Evolutionary conservation across 2,888 invertebrate genomes (phyloP).

Genomic region (Cheilosia vernalis): DNA sequence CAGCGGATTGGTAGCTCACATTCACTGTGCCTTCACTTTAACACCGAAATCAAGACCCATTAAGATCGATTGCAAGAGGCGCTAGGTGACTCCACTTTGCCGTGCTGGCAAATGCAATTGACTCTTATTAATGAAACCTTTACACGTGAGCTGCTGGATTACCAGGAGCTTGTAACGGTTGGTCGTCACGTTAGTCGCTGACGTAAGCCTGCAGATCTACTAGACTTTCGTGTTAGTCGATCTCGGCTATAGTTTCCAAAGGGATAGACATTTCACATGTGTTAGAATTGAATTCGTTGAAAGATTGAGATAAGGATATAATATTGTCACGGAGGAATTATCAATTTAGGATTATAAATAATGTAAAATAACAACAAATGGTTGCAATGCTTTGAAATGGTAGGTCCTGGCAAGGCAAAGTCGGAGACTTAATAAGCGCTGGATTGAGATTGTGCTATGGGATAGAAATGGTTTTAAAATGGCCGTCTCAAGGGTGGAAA

Average conservation of each 20-base stretch:
- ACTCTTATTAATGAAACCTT: constrained; percentile 59
- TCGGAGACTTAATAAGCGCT: too few species aligned
- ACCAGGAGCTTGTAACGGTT: not conserved
- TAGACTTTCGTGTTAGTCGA: not conserved
- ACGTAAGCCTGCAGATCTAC: not conserved
- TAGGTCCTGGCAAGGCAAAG: too few species aligned
- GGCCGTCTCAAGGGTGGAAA: too few species aligned
- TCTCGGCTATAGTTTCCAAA: not conserved
- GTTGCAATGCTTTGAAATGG: not conserved
- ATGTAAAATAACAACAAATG: not conserved
- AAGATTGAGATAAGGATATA: not conserved
- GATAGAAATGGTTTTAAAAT: too few species aligned
- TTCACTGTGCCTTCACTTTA: constrained; percentile 53
- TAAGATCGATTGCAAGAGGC: constrained; percentile 38
- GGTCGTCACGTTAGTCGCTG: not conserved
- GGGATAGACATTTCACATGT: not conserved
- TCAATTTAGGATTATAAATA: not conserved
- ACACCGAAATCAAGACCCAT: constrained; percentile 36
- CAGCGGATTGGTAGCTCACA: constrained; percentile 41
- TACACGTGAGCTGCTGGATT: constrained; percentile 42
- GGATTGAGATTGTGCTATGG: too few species aligned
- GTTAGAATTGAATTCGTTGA: not conserved
- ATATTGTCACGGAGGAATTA: not conserved
- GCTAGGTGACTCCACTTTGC: constrained; percentile 18
- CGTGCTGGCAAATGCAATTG: constrained; percentile 32